Conservation (phyloP, 2,797 vertebrate genomes). For the Tragelaphus oryx region DNA sequence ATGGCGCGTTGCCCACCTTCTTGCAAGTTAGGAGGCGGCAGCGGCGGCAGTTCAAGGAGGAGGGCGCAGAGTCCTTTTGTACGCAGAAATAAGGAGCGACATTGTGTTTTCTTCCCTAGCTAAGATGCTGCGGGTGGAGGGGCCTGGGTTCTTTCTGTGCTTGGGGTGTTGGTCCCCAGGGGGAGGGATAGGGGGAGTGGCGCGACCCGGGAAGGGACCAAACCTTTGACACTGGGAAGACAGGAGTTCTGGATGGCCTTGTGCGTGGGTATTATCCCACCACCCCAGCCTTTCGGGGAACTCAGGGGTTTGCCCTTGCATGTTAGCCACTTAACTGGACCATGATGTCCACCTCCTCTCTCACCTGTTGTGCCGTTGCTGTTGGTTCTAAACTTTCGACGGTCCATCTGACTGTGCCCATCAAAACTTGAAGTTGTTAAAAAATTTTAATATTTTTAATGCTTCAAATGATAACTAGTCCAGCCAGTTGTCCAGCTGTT, state of each 20-base stretch:
- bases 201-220: not conserved
- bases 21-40: constrained; percentile 64
- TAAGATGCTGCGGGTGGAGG: constrained; percentile 5
- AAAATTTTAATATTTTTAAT: constrained; percentile 29
- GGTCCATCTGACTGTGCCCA: constrained; percentile 17
- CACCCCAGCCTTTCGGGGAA: not conserved
- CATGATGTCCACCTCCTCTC: not conserved
- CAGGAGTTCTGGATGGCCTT: not conserved
- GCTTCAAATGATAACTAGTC: not conserved
- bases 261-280: not conserved
- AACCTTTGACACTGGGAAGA: not conserved
- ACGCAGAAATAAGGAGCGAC: constrained; percentile 63
- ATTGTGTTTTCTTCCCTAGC: constrained; percentile 48
- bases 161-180: not conserved
- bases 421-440: constrained; percentile 38
- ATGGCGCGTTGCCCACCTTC: constrained; percentile 73
- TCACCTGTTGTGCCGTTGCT: constrained; percentile 60
- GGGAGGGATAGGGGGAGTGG: constrained; percentile 10
- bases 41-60: constrained; percentile 54
- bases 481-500: constrained; percentile 51
- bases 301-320: not conserved
- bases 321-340: not conserved
- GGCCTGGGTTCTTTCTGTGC: not conserved
- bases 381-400: constrained; percentile 44
- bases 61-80: constrained; percentile 69